These are phyloP conservation scores for Leucophenga montana DNA, from an alignment of 2,888 invertebrate genomes.

Conservation along the genomic window DNA sequence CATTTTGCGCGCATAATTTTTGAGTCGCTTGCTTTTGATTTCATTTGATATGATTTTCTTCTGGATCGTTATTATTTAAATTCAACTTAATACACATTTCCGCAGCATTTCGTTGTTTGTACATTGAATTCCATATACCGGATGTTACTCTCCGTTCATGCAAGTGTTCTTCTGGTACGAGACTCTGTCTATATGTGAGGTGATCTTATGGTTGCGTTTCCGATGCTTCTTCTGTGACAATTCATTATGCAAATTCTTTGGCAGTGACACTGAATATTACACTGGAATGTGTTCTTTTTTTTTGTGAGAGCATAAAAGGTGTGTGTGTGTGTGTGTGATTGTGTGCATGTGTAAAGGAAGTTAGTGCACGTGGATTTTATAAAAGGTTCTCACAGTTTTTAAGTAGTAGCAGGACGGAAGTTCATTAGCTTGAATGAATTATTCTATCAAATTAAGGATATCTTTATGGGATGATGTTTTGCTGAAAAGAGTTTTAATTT, in stretches of 20 bases:
- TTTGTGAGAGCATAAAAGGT: neutral
- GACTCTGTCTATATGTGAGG: neutral
- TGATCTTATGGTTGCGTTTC: no score
- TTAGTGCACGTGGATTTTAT: no score
- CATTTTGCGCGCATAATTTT: neutral
- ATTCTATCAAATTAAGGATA: no score
- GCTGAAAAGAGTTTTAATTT: no score
- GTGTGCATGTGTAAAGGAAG: no score
- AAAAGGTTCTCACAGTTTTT: no score
- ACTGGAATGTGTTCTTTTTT: neutral
- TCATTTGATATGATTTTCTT: neutral
- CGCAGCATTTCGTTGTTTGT: conserved; percentile 16
- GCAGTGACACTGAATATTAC: conserved; percentile 26
- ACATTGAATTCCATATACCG: conserved; percentile 7
- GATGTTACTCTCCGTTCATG: conserved; percentile 15
- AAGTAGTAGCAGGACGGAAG: no score
- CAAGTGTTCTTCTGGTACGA: conserved; percentile 10
- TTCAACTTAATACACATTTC: conserved; percentile 10
- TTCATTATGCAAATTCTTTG: conserved; percentile 24
- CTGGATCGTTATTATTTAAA: conserved; percentile 22
- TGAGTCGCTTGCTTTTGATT: neutral
- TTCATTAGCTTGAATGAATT: no score
- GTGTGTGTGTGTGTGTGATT: no score
- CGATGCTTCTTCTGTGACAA: neutral
- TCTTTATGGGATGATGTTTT: no score